Conservation (phyloP, 2,888 invertebrate genomes). For the Cetonia aurata region DNA sequence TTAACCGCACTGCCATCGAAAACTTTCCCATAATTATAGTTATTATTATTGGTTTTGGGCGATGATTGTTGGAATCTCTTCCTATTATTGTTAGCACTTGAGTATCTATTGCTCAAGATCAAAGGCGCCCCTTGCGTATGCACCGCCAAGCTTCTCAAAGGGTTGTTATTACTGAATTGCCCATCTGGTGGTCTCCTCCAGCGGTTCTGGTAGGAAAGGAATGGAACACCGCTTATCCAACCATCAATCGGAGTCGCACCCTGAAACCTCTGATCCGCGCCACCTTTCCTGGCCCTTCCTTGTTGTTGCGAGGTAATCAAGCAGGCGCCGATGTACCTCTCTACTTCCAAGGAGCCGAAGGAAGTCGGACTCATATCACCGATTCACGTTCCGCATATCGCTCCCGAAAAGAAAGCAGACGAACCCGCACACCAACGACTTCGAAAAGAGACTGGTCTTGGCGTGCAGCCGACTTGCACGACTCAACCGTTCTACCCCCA, state of each 20-base stretch:
- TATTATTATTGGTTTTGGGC: background rate
- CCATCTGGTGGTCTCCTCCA: conserved; percentile 50
- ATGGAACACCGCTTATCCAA: conserved; percentile 60
- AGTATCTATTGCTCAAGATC: conserved; percentile 77
- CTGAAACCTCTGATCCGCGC: conserved; percentile 44
- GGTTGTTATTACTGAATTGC: conserved; percentile 60
- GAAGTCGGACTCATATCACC: conserved; percentile 79
- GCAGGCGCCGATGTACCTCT: conserved; percentile 75
- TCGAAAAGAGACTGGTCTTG: background rate
- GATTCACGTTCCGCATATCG: background rate
- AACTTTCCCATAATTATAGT: background rate
- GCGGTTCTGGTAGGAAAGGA: conserved; percentile 79
- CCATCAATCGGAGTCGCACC: conserved; percentile 55
- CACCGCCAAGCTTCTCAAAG: conserved; percentile 81
- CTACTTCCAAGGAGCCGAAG: conserved; percentile 72
- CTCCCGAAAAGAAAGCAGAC: conserved; percentile 3
- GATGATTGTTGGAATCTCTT: background rate
- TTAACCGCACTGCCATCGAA: background rate
- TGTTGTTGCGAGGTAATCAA: conserved; percentile 68
- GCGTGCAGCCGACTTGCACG: background rate
- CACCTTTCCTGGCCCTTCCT: conserved; percentile 45
- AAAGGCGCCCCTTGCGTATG: conserved; percentile 90
- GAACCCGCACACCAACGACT: conserved; percentile 46
- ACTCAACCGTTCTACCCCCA: conserved; percentile 1
- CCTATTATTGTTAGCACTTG: conserved; percentile 42